phyloP scores from a whole-genome alignment of 2,888 invertebrate species.

The Saturnia pavonia region DNA sequence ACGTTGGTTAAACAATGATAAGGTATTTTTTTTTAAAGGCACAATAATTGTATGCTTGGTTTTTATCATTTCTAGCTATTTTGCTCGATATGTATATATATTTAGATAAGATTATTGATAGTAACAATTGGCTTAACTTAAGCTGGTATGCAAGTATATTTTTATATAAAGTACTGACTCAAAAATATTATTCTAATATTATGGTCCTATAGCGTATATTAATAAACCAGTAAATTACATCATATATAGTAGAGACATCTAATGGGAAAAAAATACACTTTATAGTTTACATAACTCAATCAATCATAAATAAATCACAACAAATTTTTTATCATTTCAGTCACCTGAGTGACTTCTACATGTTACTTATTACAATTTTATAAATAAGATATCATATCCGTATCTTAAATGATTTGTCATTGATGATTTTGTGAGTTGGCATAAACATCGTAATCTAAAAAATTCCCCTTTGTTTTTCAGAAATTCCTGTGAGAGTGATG shows the following conservation, averaged over 20 bases:
- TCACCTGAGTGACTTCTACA: too few species aligned
- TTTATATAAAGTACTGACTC: neutral
- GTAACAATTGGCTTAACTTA: neutral
- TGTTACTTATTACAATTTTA: too few species aligned
- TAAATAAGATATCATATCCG: neutral
- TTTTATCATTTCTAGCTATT: neutral
- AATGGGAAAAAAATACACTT: too few species aligned
- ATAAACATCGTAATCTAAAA: neutral
- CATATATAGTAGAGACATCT: too few species aligned
- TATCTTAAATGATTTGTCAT: neutral
- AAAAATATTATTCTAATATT: neutral
- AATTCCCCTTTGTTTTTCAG: slow-evolving; percentile 80
- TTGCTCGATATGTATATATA: neutral
- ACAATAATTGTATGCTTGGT: slow-evolving; percentile 10
- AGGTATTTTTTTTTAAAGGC: slow-evolving; percentile 36
- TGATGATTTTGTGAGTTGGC: neutral
- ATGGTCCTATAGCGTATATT: neutral
- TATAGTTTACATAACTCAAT: too few species aligned
- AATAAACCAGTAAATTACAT: too few species aligned
- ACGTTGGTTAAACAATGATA: slow-evolving; percentile 35
- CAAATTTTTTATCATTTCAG: too few species aligned
- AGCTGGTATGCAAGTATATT: neutral
- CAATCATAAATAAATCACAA: too few species aligned
- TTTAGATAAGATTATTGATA: neutral
- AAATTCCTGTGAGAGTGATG: slow-evolving; percentile 92